Evolutionary conservation across 2,113 vertebrate genomes (phyloP), one percentile per base, ranked within the genome.

Genomic region (Mystacornis crossleyi): DNA sequence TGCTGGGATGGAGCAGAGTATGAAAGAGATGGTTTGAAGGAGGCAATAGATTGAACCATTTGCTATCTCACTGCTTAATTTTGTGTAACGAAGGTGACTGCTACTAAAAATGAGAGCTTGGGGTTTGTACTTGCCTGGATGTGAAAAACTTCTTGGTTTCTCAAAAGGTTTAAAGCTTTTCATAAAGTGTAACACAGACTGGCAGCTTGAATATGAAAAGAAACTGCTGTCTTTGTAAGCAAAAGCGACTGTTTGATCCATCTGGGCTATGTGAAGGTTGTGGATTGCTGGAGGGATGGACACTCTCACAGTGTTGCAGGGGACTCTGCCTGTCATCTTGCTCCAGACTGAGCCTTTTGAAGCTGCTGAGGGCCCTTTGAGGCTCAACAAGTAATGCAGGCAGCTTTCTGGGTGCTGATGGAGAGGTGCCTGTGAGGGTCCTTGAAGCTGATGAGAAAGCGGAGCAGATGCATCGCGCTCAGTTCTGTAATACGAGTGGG

Each of bases 391-490:
- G 69, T 57, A 2, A 0, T 14, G n/a, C 60, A 57, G 65, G 69
- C 86, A 84, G 79, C 86, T 92, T 74, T 94, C 64, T n/a, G 58
- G 64, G n/a, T 70, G 62, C 62, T 53, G 65, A 43, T 93, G 73
- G 83, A 88, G 78, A 84, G 96, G 57, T 64, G 55, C 40, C 38
- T 3, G 0, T 62, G 50, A 83, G 92, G 45, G 65, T 73, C 28
- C 92, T 93, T 86, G 88, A 90, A 93, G 40, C 85, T 69, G 82
- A 40, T 92, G 88, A 77, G 85, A 90, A 96, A 83, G 74, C 1
- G 36, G 60, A 90, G 64, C 45, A 43, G 64, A 36, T 36, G 55
- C 2, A 12, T 65, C 0, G 0, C 0, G 0, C 11, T 33, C 8
- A 0, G 36, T 67, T 81, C 92, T 92, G 83, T 60, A 42, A 81